phyloP scores from a whole-genome alignment of 2,888 invertebrate genomes.

The Operophtera brumata region DNA sequence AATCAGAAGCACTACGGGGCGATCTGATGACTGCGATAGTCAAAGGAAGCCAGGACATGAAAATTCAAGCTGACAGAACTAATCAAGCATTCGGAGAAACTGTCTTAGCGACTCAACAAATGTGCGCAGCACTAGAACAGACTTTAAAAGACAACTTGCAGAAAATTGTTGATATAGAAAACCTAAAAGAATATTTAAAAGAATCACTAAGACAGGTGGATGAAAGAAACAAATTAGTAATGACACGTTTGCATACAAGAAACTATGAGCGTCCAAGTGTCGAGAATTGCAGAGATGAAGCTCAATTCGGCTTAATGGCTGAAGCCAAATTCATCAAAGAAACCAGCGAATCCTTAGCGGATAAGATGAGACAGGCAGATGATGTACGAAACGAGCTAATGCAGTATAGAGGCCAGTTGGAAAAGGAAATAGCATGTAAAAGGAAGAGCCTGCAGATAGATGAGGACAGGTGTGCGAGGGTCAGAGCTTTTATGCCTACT shows the following conservation, averaged over 20 bases:
- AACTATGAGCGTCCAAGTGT: slow-evolving; percentile 86
- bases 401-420: slow-evolving; percentile 83
- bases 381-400: slow-evolving; percentile 74
- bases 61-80: slow-evolving; percentile 90
- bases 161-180: slow-evolving; percentile 88
- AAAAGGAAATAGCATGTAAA: slow-evolving; percentile 86
- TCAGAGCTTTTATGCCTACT: slow-evolving; percentile 85
- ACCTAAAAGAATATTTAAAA: slow-evolving; percentile 85
- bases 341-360: slow-evolving; percentile 69
- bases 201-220: slow-evolving; percentile 86
- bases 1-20: slow-evolving; percentile 84
- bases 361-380: slow-evolving; percentile 84
- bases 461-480: slow-evolving; percentile 80
- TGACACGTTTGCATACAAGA: slow-evolving; percentile 89
- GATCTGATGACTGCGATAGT: slow-evolving; percentile 85
- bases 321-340: slow-evolving; percentile 84
- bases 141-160: slow-evolving; percentile 86
- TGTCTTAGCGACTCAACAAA: slow-evolving; percentile 86
- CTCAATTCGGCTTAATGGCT: slow-evolving; percentile 87
- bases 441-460: slow-evolving; percentile 85
- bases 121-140: slow-evolving; percentile 84
- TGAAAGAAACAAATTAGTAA: slow-evolving; percentile 89
- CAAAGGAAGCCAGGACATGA: slow-evolving; percentile 90
- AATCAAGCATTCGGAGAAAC: slow-evolving; percentile 87
- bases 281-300: slow-evolving; percentile 91